These are phyloP conservation scores for Peromyscus melanophrys DNA, from an alignment of 2,797 vertebrate species.

Conservation along the genomic window DNA sequence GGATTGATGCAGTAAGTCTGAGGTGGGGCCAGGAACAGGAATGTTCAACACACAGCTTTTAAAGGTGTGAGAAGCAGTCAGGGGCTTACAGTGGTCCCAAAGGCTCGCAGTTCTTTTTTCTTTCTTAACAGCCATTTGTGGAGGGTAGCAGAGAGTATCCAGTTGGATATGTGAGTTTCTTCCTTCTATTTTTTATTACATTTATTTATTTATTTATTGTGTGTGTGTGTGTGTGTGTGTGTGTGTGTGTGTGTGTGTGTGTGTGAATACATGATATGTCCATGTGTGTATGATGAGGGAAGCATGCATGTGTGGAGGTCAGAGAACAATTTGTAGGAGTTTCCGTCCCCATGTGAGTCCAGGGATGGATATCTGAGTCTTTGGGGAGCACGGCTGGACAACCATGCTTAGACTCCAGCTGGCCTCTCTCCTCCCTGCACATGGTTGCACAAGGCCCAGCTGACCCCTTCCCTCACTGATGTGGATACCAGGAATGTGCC, in stretches of 20 bases:
- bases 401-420: background rate
- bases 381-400: background rate
- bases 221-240: too few relatives aligned
- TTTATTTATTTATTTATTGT: background rate
- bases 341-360: background rate
- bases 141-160: conserved; percentile 84
- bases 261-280: background rate
- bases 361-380: conserved; percentile 74
- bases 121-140: conserved; percentile 81
- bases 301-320: background rate
- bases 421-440: background rate
- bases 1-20: background rate
- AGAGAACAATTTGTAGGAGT: background rate
- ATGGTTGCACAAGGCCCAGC: background rate
- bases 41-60: background rate
- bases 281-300: background rate
- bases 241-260: background rate
- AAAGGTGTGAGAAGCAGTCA: background rate
- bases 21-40: background rate
- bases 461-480: background rate
- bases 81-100: background rate
- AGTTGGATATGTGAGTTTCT: conserved; percentile 80
- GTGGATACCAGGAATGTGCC: rapidly evolving
- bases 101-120: background rate
- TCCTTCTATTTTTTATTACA: background rate